These are phyloP conservation scores for Arnoldichthys spilopterus DNA, from an alignment of 2,797 vertebrate species.

Conservation along the genomic window DNA sequence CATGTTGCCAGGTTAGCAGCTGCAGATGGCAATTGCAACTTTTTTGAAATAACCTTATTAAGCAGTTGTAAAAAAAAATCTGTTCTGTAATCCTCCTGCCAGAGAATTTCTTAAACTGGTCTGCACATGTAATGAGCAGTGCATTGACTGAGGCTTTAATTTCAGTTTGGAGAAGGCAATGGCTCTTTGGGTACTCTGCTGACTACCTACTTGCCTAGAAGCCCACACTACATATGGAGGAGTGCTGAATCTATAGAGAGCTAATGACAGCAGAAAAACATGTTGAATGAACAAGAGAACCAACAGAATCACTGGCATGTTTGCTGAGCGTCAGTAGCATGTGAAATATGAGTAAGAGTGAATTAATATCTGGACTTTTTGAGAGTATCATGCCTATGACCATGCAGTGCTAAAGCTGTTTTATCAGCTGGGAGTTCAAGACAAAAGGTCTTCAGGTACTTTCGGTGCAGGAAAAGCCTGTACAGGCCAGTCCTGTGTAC, in stretches of 20 bases:
- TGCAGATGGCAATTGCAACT: too few species aligned
- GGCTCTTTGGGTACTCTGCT: neutral
- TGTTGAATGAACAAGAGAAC: constrained; percentile 11
- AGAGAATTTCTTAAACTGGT: neutral
- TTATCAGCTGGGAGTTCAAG: constrained; percentile 44
- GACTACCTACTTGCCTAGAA: neutral
- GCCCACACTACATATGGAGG: neutral
- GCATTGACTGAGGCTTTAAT: neutral
- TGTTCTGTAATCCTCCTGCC: neutral
- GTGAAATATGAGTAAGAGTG: constrained; percentile 32
- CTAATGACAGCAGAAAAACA: constrained; percentile 10
- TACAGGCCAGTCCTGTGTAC: constrained; percentile 42
- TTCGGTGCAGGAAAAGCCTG: constrained; percentile 38
- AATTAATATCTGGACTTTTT: constrained; percentile 33
- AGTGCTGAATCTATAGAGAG: neutral
- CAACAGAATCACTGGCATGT: constrained; percentile 42
- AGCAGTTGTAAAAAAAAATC: neutral
- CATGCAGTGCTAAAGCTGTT: constrained; percentile 24
- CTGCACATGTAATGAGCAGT: neutral
- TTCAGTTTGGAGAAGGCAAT: neutral
- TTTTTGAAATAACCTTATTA: too few species aligned
- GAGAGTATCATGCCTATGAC: constrained; percentile 18
- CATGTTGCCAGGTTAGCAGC: too few species aligned
- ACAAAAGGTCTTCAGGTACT: constrained; percentile 40
- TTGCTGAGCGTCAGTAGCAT: constrained; percentile 28